Evolutionary conservation across 2,113 vertebrate genomes (phyloP), one percentile per base, ranked within the genome.

Genomic region (Pollimyrus isidori): DNA sequence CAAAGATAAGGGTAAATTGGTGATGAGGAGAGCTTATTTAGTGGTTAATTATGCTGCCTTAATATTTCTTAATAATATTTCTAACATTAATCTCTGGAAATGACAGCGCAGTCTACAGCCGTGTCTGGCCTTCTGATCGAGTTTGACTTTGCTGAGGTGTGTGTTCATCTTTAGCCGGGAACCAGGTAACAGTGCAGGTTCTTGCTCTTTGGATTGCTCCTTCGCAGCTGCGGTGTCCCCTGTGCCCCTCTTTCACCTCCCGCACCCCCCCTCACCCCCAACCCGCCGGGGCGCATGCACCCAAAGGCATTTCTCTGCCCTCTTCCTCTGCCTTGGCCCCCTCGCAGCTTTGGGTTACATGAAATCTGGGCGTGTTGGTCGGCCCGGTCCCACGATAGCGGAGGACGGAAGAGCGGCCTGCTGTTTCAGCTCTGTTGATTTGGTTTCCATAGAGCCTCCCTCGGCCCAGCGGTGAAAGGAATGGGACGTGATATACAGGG

Each of bases 241-340:
- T 42, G 30, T 80, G 35, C 35, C 65, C 10, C 65, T 73, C 65
- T 73, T 73, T 26, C 73, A 76, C 15, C 73, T 80, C 35, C 39
- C 19, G 17, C 17, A 35, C 35, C 73, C 35, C 17, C 73, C 35
- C 35, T 19, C 39, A 19, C 73, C 73, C 73, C 35, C 73, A 80
- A 21, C 73, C 73, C 65, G 83, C 73, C 88, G 73, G 87, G 49
- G 69, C 10, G 87, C 48, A 88, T 30, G 90, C 87, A 92, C 26
- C 82, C 89, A 91, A 88, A 93, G 94, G 91, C 92, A 94, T 95
- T 93, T 94, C 92, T 91, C 93, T 93, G 90, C 93, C 93, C 91
- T 93, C 92, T 92, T 90, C 92, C 92, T 48, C 45, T 91, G 87
- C 90, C 69, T 87, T 86, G 91, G 89, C 90, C 92, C 89, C 88